Percentiles rank a stretch among this genome's conserved stretches.
phyloP scores from a whole-genome alignment of 92 coral and sea anemone genomes.

The Phenganax marumi region DNA sequence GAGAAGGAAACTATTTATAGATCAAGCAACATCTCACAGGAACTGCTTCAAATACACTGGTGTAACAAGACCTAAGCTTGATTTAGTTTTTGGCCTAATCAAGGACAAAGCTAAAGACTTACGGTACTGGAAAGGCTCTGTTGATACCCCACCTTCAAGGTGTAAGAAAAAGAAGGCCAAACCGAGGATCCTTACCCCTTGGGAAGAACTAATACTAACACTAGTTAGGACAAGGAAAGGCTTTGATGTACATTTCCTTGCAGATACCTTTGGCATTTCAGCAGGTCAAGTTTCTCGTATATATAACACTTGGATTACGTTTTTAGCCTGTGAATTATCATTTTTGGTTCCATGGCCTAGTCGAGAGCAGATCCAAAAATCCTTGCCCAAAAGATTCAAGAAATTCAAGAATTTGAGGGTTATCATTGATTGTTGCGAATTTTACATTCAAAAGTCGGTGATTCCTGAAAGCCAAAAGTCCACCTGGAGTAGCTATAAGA shows the following conservation, averaged over 20 bases:
- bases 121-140: constrained; percentile 12
- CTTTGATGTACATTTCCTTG: too few relatives aligned
- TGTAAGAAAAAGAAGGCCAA: background rate
- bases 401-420: constrained; percentile 17
- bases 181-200: constrained; percentile 24
- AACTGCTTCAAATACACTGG: constrained; percentile 47
- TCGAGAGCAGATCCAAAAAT: constrained; percentile 12
- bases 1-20: constrained; percentile 12
- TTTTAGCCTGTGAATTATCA: constrained; percentile 28
- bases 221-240: too few relatives aligned
- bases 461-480: constrained; percentile 45
- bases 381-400: constrained; percentile 8
- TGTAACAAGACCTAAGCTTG: constrained; percentile 34
- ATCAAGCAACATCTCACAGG: constrained; percentile 23
- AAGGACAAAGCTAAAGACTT: constrained; percentile 17
- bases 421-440: constrained; percentile 39
- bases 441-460: constrained; percentile 38
- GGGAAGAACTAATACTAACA: constrained; percentile 8
- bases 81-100: constrained; percentile 27
- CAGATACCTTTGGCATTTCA: too few relatives aligned
- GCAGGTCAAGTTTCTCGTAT: too few relatives aligned
- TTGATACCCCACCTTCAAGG: constrained; percentile 17
- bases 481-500: constrained; percentile 31
- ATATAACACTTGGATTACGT: too few relatives aligned
- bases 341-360: constrained; percentile 49